Evolutionary conservation across 2,888 invertebrate genomes (phyloP).

Genomic region (Apamea crenata): DNA sequence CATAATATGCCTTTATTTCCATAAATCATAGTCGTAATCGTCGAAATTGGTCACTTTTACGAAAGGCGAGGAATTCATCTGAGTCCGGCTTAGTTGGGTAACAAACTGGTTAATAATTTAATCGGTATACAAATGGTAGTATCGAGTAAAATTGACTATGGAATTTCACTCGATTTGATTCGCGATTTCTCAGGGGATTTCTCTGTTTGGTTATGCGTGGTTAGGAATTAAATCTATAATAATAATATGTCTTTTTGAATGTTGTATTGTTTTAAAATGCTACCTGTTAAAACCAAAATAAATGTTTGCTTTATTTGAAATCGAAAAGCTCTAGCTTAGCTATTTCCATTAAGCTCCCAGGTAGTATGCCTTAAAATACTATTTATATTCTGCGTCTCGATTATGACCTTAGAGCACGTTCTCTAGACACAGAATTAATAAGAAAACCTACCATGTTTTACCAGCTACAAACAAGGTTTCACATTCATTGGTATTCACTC

Average conservation of each 20-base stretch:
- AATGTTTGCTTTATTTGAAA: neutral
- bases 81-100: slow-evolving; percentile 77
- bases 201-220: slow-evolving; percentile 63
- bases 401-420: slow-evolving; percentile 43
- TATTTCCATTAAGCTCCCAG: neutral
- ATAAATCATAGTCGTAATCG: slow-evolving; percentile 70
- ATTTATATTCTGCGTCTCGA: slow-evolving; percentile 1
- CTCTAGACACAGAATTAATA: slow-evolving; percentile 20
- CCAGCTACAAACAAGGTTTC: neutral
- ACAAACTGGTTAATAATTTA: slow-evolving; percentile 80
- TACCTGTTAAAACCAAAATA: neutral
- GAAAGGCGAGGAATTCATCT: slow-evolving; percentile 69
- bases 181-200: slow-evolving; percentile 77
- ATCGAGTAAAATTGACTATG: slow-evolving; percentile 69
- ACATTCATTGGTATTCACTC: neutral
- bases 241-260: neutral
- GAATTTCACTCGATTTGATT: slow-evolving; percentile 80
- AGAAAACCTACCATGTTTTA: neutral
- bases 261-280: neutral
- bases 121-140: slow-evolving; percentile 71
- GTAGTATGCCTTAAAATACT: neutral
- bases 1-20: slow-evolving; percentile 68
- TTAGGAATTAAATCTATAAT: slow-evolving; percentile 17
- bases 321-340: no score
- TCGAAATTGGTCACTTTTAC: slow-evolving; percentile 71